Evolutionary conservation across 1,140 invertebrate species (phyloP).

Genomic region (Halotydeus destructor): DNA sequence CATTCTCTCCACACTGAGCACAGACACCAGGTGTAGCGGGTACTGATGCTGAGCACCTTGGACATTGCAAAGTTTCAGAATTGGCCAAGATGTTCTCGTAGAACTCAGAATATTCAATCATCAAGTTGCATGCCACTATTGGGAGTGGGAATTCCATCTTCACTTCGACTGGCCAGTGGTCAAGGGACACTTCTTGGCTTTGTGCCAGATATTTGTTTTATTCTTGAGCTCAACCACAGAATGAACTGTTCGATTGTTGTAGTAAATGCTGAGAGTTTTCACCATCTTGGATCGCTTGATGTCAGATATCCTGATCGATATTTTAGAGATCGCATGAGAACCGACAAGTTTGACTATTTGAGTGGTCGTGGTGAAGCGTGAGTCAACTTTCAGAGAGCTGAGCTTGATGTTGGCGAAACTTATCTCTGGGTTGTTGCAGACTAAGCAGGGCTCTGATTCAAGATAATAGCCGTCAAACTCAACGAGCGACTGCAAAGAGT

Average conservation of each 20-base stretch:
- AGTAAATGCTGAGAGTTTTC: conserved; percentile 81
- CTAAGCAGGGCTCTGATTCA: conserved; percentile 86
- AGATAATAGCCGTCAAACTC: conserved; percentile 89
- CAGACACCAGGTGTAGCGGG: conserved; percentile 93
- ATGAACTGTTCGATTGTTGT: conserved; percentile 85
- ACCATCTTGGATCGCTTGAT: conserved; percentile 94
- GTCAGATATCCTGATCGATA: conserved; percentile 77
- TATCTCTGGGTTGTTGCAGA: conserved; percentile 92
- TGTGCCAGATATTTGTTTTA: conserved; percentile 83
- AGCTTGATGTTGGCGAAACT: conserved; percentile 76
- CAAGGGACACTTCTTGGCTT: conserved; percentile 71
- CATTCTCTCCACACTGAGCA: conserved; percentile 92
- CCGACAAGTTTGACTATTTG: conserved; percentile 90
- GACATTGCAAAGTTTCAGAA: conserved; percentile 82
- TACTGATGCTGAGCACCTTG: conserved; percentile 81
- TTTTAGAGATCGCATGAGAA: conserved; percentile 81
- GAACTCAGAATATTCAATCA: conserved; percentile 96
- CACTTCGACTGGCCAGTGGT: conserved; percentile 81
- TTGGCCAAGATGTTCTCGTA: conserved; percentile 63
- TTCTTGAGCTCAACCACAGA: conserved; percentile 93
- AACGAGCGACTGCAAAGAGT: conserved; percentile 67
- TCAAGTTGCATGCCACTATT: conserved; percentile 92
- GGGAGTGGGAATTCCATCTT: conserved; percentile 89
- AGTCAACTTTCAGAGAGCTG: conserved; percentile 80
- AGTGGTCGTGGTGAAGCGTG: conserved; percentile 90